A percentile compares a stretch with the other conserved stretches of the same genome.
These are phyloP conservation scores for Rhegmatorhina hoffmannsi DNA, from an alignment of 2,113 vertebrate genomes.

Conservation along the genomic window DNA sequence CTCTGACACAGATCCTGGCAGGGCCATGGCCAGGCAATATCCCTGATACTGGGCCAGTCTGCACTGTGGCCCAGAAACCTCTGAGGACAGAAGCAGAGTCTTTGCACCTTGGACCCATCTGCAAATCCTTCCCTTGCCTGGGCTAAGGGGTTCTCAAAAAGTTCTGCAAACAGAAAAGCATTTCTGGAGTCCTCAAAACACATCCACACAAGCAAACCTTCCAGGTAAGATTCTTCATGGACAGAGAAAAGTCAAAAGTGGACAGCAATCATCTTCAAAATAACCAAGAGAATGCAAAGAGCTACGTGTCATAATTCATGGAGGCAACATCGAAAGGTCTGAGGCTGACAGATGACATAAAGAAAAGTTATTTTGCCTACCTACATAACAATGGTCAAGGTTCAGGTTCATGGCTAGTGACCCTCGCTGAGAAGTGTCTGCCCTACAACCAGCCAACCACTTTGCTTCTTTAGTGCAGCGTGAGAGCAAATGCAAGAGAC, in stretches of 20 bases:
- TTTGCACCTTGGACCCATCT: not conserved
- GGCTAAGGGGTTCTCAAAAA: not conserved
- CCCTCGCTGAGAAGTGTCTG: constrained; percentile 93
- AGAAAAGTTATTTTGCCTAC: constrained; percentile 92
- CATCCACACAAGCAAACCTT: not conserved
- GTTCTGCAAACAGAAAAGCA: not conserved
- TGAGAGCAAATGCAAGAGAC: constrained; percentile 97
- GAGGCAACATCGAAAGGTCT: constrained; percentile 70
- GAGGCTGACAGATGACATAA: constrained; percentile 79
- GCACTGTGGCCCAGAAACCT: not conserved
- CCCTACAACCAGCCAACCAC: constrained; percentile 95
- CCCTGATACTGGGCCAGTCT: not conserved
- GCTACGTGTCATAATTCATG: constrained; percentile 51
- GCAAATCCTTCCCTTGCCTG: not conserved
- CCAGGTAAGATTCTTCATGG: not conserved
- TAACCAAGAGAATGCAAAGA: constrained; percentile 54
- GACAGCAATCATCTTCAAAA: constrained; percentile 47
- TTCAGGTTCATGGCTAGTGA: constrained; percentile 92
- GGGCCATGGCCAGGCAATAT: not conserved
- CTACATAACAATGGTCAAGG: constrained; percentile 93
- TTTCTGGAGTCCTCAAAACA: constrained; percentile 66
- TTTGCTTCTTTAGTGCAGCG: constrained; percentile 93
- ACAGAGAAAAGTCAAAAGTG: constrained; percentile 20
- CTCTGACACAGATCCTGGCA: not conserved
- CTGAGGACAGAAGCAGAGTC: not conserved